Evolutionary conservation across 2,888 invertebrate species (phyloP), one percentile per base, ranked within the genome.

Genomic region (Scaptodrosophila latifasciaeformis): DNA sequence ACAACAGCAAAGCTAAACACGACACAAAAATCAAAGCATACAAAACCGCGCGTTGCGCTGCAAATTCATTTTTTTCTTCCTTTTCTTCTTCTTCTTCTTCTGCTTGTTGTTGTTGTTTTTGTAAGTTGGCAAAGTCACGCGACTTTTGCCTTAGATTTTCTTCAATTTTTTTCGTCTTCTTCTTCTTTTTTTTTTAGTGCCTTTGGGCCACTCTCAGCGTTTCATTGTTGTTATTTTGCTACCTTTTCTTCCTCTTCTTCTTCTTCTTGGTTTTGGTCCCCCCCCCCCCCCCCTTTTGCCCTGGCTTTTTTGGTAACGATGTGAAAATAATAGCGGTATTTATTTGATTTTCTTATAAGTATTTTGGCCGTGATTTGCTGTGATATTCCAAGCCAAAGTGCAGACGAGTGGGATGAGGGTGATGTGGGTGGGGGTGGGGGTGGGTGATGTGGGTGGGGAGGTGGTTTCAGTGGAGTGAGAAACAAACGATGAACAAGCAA

Each of bases 61-160:
- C n/a, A n/a, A n/a, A n/a, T n/a, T n/a, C n/a, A n/a, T n/a, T n/a
- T n/a, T n/a, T n/a, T n/a, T n/a, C n/a, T n/a, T n/a, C n/a, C n/a
- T n/a, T n/a, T n/a, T n/a, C n/a, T n/a, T n/a, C n/a, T n/a, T n/a
- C n/a, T n/a, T n/a, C n/a, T n/a, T n/a, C n/a, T n/a, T n/a, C n/a
- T n/a, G n/a, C n/a, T n/a, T n/a, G n/a, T n/a, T n/a, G n/a, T n/a
- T n/a, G n/a, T n/a, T n/a, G n/a, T n/a, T n/a, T n/a, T n/a, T n/a
- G 21, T 50, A 27, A 44, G 13, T 43, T 24, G 35, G 19, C n/a
- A 31, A 30, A 49, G 49, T 49, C 49, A 49, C 49, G 49, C 49
- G 49, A 49, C 43, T 42, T 43, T 35, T 21, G 37, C 17, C 12
- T 18, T 17, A 17, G 15, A 37, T 15, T 18, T 12, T 5, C 27